phyloP scores from a whole-genome alignment of 2,888 invertebrate species.

The Podabrus alpinus region DNA sequence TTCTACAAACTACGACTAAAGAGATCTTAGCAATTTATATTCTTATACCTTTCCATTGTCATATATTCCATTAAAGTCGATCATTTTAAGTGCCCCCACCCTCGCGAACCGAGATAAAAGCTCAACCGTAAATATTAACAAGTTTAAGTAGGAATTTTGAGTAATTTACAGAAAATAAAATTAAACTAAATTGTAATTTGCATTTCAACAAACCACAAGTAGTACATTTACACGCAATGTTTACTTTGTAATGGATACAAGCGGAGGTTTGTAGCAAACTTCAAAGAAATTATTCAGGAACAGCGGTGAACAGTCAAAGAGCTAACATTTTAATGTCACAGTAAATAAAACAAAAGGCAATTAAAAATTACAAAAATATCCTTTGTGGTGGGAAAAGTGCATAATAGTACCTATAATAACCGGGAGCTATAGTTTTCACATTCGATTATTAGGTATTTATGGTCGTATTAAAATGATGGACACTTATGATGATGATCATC shows the following conservation, averaged over 20 bases:
- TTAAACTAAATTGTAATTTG: slow-evolving; percentile 33
- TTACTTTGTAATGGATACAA: slow-evolving; percentile 8
- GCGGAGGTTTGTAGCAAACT: slow-evolving; percentile 23
- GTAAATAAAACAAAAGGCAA: slow-evolving; percentile 33
- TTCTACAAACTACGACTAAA: slow-evolving; percentile 28
- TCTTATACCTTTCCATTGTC: slow-evolving; percentile 25
- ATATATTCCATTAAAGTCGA: slow-evolving; percentile 28
- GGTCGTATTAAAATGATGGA: slow-evolving; percentile 42
- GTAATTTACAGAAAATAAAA: slow-evolving; percentile 32
- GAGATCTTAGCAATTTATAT: slow-evolving; percentile 31
- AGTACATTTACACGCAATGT: slow-evolving; percentile 28
- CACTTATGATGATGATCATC: not conserved
- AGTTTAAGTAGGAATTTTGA: slow-evolving; percentile 1
- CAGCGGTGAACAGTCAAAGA: not conserved
- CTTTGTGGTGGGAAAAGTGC: not conserved
- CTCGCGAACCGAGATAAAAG: not conserved
- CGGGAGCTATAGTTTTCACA: slow-evolving; percentile 31
- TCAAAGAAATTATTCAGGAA: slow-evolving; percentile 18
- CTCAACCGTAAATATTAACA: not conserved
- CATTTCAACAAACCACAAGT: slow-evolving; percentile 32
- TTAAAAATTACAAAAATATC: slow-evolving; percentile 11
- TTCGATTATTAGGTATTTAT: slow-evolving; percentile 47
- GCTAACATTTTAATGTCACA: slow-evolving; percentile 20
- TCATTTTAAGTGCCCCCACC: slow-evolving; percentile 12
- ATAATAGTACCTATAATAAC: not conserved